A percentile compares a stretch with the other conserved stretches of the same genome.
Evolutionary conservation across 2,888 invertebrate species (phyloP).

Genomic region (Monochamus alternatus): DNA sequence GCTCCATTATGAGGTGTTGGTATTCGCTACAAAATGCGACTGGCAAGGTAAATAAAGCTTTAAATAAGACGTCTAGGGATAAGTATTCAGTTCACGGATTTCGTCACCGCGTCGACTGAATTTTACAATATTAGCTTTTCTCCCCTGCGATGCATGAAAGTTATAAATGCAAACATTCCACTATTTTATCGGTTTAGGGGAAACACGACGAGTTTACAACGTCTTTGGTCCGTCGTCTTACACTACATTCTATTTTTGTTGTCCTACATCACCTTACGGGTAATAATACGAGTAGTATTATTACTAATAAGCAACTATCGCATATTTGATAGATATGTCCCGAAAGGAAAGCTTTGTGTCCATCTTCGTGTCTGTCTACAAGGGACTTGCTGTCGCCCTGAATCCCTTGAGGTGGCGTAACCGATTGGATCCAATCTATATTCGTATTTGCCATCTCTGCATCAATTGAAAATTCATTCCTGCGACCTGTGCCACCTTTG

Average conservation of each 20-base stretch:
- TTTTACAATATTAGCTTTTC: constrained; percentile 57
- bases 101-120: constrained; percentile 56
- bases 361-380: constrained; percentile 38
- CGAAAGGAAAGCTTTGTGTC: constrained; percentile 38
- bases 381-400: constrained; percentile 19
- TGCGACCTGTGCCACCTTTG: constrained; percentile 24
- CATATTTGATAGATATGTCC: too few relatives aligned
- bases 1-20: constrained; percentile 12
- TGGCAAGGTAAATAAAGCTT: constrained; percentile 54
- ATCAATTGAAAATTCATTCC: constrained; percentile 53
- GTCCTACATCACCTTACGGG: background rate
- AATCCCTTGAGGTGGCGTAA: constrained; percentile 37
- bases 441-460: constrained; percentile 53
- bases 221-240: constrained; percentile 29
- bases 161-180: constrained; percentile 57
- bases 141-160: constrained; percentile 54
- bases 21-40: constrained; percentile 31
- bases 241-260: constrained; percentile 13
- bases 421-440: constrained; percentile 54
- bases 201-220: constrained; percentile 32
- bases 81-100: constrained; percentile 60
- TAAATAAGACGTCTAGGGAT: constrained; percentile 57
- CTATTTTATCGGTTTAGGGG: constrained; percentile 40
- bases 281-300: too few relatives aligned
- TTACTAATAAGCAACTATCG: too few relatives aligned